A percentile compares a stretch with the other conserved stretches of the same genome.
These are phyloP conservation scores for Molossus molossus DNA, from an alignment of 2,797 vertebrate genomes.

Conservation along the genomic window DNA sequence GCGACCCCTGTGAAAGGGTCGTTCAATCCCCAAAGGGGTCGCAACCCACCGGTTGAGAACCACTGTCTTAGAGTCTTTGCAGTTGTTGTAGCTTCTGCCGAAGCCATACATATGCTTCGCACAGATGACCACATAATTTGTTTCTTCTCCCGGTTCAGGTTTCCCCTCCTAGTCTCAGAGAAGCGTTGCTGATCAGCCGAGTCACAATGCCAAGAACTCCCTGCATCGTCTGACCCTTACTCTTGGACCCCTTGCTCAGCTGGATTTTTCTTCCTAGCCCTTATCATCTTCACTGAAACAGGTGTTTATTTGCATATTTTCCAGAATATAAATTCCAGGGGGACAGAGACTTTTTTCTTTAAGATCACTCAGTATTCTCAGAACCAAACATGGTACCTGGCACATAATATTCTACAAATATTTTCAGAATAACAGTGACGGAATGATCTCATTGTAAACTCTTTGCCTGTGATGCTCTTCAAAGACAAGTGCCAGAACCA, in stretches of 20 bases:
- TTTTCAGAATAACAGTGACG: constrained; percentile 2
- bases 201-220: neutral
- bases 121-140: neutral
- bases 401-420: neutral
- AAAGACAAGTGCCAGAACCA: neutral
- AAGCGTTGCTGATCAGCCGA: neutral
- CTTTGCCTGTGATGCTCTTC: constrained; percentile 6
- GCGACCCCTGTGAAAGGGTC: too few relatives aligned
- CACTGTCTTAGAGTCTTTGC: neutral
- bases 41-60: too few relatives aligned
- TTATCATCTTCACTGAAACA: neutral
- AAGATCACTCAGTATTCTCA: constrained; percentile 41
- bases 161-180: neutral
- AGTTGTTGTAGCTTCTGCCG: neutral
- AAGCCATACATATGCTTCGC: neutral
- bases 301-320: constrained; percentile 8
- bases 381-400: neutral
- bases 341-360: neutral
- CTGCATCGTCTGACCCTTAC: neutral
- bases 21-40: too few relatives aligned
- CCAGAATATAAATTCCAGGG: constrained; percentile 10
- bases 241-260: neutral
- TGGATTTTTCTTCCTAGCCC: constrained; percentile 20
- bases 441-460: neutral
- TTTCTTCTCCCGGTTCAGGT: constrained; percentile 1